Evolutionary conservation across 2,113 vertebrate genomes (phyloP).

Genomic region (Cygnus atratus): DNA sequence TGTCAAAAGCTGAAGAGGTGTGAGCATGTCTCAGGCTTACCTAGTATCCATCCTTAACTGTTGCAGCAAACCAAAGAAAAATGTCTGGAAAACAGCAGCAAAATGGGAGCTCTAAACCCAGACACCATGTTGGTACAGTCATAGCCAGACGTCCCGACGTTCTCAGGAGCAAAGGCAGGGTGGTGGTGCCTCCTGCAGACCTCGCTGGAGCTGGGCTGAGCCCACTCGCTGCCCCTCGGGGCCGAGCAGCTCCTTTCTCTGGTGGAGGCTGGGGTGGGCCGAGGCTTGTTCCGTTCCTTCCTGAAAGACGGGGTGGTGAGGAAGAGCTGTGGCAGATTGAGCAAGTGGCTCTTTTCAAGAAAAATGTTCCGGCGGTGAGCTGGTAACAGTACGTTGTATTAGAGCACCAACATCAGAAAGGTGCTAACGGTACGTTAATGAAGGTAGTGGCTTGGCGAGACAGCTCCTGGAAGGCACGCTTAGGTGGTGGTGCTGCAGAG

Average conservation of each 20-base stretch:
- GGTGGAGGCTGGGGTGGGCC: background rate
- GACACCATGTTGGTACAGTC: background rate
- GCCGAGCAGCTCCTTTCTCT: background rate
- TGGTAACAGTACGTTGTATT: slow-evolving; percentile 22
- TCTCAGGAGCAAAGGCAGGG: background rate
- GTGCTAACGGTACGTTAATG: background rate
- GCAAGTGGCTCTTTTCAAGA: slow-evolving; percentile 36
- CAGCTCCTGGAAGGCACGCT: slow-evolving; percentile 4
- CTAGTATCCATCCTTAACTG: background rate
- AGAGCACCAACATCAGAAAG: background rate
- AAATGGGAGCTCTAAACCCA: background rate
- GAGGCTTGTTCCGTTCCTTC: background rate
- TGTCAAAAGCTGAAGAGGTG: background rate
- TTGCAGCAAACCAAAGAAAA: background rate
- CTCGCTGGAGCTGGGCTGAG: background rate
- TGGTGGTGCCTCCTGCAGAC: background rate
- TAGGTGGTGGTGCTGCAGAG: background rate
- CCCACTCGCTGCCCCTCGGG: background rate
- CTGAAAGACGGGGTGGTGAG: background rate
- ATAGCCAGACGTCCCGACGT: too few relatives aligned
- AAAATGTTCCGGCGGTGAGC: slow-evolving; percentile 11
- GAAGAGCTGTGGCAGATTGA: background rate
- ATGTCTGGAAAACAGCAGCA: background rate
- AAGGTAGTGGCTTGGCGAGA: slow-evolving; percentile 28
- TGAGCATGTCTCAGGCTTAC: background rate